phyloP scores from a whole-genome alignment of 1,140 invertebrate genomes.

The Platyura marginata region DNA sequence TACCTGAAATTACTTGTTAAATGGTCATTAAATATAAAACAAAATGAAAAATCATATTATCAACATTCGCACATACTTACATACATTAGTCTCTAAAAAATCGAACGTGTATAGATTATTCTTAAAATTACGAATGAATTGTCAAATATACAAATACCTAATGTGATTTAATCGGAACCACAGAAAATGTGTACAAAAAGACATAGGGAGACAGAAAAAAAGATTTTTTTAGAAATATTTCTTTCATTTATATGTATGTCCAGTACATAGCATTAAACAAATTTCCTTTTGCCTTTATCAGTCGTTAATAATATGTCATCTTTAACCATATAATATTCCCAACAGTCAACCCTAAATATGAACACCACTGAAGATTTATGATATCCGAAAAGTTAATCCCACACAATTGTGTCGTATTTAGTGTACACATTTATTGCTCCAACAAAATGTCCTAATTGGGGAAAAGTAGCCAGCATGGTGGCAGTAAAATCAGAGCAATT shows the following conservation, averaged over 20 bases:
- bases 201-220: neutral
- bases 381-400: neutral
- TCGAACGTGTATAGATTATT: too few relatives aligned
- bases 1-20: too few relatives aligned
- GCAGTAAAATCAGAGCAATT: neutral
- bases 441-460: neutral
- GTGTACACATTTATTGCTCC: neutral
- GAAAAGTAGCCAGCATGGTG: neutral
- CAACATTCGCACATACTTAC: too few relatives aligned
- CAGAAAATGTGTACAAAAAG: too few relatives aligned
- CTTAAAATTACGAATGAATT: too few relatives aligned
- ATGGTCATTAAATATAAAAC: too few relatives aligned
- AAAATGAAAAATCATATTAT: too few relatives aligned
- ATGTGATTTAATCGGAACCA: too few relatives aligned
- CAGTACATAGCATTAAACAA: neutral
- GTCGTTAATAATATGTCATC: neutral
- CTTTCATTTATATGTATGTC: neutral
- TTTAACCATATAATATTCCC: neutral
- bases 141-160: too few relatives aligned
- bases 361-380: neutral
- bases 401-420: neutral
- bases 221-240: neutral
- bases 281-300: neutral
- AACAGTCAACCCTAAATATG: neutral
- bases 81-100: too few relatives aligned